phyloP scores from a whole-genome alignment of 1,140 invertebrate species.

The Nephotettix cincticeps region DNA sequence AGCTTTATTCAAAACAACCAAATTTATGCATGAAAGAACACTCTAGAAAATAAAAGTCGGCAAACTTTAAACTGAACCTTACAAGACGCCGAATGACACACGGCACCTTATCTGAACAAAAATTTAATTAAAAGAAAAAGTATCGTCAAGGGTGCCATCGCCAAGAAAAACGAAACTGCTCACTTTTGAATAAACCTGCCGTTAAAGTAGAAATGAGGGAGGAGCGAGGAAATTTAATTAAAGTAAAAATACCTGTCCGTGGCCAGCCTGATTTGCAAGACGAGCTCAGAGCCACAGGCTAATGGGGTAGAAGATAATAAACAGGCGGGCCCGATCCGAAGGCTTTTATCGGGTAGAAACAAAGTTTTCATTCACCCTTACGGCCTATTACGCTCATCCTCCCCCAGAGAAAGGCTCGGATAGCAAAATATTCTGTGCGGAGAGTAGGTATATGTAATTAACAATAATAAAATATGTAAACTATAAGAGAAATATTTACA shows the following conservation, averaged over 20 bases:
- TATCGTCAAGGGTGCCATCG: not conserved
- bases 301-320: not conserved
- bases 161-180: not conserved
- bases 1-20: no score
- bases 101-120: not conserved
- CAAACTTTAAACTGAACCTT: not conserved
- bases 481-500: no score
- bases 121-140: constrained; percentile 13
- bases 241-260: constrained; percentile 10
- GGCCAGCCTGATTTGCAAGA: constrained; percentile 6
- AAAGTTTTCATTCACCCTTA: not conserved
- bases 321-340: not conserved
- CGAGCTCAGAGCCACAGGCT: not conserved
- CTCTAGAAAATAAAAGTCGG: no score
- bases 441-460: no score
- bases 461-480: no score
- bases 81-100: not conserved
- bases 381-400: no score
- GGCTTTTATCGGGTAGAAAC: constrained; percentile 2
- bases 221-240: constrained; percentile 4
- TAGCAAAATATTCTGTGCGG: no score
- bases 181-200: constrained; percentile 7
- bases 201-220: constrained; percentile 1
- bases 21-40: no score
- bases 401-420: no score